phyloP scores from a whole-genome alignment of 2,797 vertebrate species.

The Melanotaenia nigrans region DNA sequence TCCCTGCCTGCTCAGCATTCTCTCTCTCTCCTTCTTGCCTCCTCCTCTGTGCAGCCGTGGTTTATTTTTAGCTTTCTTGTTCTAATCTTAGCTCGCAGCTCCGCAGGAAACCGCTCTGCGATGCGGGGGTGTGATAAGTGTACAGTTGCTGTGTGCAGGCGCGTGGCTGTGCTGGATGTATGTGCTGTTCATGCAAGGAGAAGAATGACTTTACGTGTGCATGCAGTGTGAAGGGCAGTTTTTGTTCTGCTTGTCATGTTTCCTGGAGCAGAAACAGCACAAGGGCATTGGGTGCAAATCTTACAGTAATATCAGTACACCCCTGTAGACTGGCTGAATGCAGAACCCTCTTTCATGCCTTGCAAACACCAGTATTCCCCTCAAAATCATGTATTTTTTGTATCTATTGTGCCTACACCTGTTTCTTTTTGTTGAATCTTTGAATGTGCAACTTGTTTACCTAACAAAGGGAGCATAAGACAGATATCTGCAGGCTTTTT shows the following conservation, averaged over 20 bases:
- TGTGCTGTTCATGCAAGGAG: not conserved
- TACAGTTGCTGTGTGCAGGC: constrained; percentile 32
- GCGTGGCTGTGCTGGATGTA: constrained; percentile 17
- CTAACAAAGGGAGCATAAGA: not conserved
- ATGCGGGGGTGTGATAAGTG: constrained; percentile 58
- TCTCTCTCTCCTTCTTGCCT: not conserved
- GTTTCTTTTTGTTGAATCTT: too few species aligned
- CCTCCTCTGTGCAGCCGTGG: constrained; percentile 23
- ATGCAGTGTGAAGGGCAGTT: not conserved
- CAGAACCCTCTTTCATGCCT: not conserved
- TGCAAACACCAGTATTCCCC: not conserved
- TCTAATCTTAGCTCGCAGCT: constrained; percentile 75
- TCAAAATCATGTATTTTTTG: too few species aligned
- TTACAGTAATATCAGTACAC: not conserved
- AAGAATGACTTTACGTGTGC: not conserved
- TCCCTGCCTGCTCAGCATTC: constrained; percentile 51
- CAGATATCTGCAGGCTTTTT: constrained; percentile 6
- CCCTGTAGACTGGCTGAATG: constrained; percentile 4
- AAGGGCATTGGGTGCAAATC: not conserved
- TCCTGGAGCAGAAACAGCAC: not conserved
- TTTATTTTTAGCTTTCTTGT: constrained; percentile 75
- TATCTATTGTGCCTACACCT: too few species aligned
- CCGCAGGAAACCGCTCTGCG: constrained; percentile 47
- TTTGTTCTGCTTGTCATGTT: not conserved
- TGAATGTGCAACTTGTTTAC: too few species aligned